Percentiles rank a stretch among this genome's conserved stretches.
phyloP scores from a whole-genome alignment of 64 coral and sea anemone genomes.

The Montipora capricornis region DNA sequence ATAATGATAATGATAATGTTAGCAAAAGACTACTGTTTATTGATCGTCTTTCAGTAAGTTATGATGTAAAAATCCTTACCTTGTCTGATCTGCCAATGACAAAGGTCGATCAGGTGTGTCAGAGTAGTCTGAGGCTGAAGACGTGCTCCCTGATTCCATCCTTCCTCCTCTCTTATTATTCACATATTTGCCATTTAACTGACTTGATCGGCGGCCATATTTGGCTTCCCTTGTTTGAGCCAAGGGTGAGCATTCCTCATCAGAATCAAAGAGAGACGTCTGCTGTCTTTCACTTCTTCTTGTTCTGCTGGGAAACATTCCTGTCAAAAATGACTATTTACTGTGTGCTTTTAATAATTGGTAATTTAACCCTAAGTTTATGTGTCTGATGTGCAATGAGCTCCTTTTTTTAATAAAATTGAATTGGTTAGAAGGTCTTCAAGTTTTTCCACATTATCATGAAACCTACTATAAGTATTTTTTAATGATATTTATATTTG shows the following conservation, averaged over 20 bases:
- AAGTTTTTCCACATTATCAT: no score
- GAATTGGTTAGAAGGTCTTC: no score
- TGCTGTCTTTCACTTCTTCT: conserved; percentile 46
- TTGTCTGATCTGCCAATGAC: conserved; percentile 49
- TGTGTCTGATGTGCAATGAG: no score
- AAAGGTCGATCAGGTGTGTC: conserved; percentile 63
- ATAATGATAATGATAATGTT: no score
- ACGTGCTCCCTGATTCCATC: background rate
- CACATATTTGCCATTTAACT: conserved; percentile 9
- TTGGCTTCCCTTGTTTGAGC: conserved; percentile 53
- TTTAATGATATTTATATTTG: no score
- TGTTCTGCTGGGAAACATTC: conserved; percentile 19
- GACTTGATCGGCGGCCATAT: conserved; percentile 75
- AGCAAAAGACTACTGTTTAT: no score
- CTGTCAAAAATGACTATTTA: background rate
- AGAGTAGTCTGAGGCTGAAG: conserved; percentile 27
- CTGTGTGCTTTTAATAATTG: background rate
- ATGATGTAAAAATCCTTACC: conserved; percentile 1
- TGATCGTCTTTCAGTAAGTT: background rate
- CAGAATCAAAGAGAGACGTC: conserved; percentile 53
- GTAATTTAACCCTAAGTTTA: no score
- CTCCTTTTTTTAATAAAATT: no score
- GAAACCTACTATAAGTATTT: no score
- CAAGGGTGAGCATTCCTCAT: conserved; percentile 47
- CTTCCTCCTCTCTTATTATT: conserved; percentile 2